Conservation (phyloP, 2,797 vertebrate species). For the Sebastes diploproa region DNA sequence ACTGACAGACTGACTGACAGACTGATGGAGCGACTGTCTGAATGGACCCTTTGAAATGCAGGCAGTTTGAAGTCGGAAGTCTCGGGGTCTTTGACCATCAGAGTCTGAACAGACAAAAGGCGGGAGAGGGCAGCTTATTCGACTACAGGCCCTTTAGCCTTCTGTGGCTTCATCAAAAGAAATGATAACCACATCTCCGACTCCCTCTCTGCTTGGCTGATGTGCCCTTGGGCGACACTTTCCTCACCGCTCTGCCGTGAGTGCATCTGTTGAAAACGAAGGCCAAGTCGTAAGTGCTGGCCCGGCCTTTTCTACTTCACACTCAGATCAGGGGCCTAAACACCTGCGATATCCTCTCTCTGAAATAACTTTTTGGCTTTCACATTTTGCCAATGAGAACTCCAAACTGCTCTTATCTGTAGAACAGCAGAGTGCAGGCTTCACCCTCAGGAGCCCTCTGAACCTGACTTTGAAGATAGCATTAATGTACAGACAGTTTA, state of each 20-base stretch:
- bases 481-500: conserved; percentile 44
- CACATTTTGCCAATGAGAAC: conserved; percentile 53
- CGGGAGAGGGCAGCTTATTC: conserved; percentile 61
- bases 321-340: conserved; percentile 58
- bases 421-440: conserved; percentile 54
- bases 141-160: conserved; percentile 63
- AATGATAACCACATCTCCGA: conserved; percentile 61
- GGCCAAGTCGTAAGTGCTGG: conserved; percentile 40
- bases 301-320: conserved; percentile 56
- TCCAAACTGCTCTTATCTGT: conserved; percentile 59
- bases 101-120: conserved; percentile 66
- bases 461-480: conserved; percentile 52
- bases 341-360: conserved; percentile 57
- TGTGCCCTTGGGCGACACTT: conserved; percentile 63
- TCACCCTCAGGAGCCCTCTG: conserved; percentile 29
- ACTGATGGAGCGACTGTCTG: conserved; percentile 66
- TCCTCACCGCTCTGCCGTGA: conserved; percentile 25
- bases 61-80: conserved; percentile 72
- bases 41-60: conserved; percentile 74
- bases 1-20: conserved; percentile 69
- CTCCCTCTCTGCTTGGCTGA: conserved; percentile 48
- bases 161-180: conserved; percentile 68
- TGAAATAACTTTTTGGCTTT: conserved; percentile 51
- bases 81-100: conserved; percentile 70
- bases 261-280: conserved; percentile 58